phyloP scores from a whole-genome alignment of 2,797 vertebrate species.

The Acipenser ruthenus region DNA sequence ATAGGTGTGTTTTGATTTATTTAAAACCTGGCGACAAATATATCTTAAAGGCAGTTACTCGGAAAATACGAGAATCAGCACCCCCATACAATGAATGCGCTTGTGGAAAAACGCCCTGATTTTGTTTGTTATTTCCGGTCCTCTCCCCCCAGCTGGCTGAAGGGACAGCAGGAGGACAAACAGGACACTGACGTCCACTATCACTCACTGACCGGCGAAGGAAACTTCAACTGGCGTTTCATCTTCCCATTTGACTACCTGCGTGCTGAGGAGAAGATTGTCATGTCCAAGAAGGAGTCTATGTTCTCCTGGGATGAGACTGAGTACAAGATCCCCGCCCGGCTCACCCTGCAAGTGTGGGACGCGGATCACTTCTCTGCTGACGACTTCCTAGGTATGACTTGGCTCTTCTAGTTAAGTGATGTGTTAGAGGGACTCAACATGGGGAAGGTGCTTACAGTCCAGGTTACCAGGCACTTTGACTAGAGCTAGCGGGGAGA shows the following conservation, averaged over 20 bases:
- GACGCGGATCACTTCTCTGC: constrained; percentile 68
- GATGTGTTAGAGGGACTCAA: too few species aligned
- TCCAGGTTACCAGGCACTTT: too few species aligned
- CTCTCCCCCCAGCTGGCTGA: constrained; percentile 55
- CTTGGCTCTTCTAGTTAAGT: too few species aligned
- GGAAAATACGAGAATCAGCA: too few species aligned
- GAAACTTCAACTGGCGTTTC: constrained; percentile 74
- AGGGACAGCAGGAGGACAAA: constrained; percentile 70
- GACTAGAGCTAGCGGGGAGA: too few species aligned
- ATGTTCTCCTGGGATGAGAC: constrained; percentile 75
- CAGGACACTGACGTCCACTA: constrained; percentile 70
- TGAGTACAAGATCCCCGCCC: constrained; percentile 65
- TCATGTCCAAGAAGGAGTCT: constrained; percentile 71
- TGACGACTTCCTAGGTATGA: constrained; percentile 60
- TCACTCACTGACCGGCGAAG: constrained; percentile 63
- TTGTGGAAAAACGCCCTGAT: too few species aligned
- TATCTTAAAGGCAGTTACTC: too few species aligned
- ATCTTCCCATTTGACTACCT: constrained; percentile 69
- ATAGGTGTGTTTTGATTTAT: too few species aligned
- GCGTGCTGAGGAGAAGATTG: constrained; percentile 61
- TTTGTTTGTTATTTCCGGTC: too few species aligned
- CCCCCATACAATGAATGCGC: too few species aligned
- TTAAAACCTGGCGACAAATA: too few species aligned
- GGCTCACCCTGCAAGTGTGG: constrained; percentile 71
- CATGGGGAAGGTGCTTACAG: too few species aligned